A percentile compares a stretch with the other conserved stretches of the same genome.
Evolutionary conservation across 2,888 invertebrate genomes (phyloP).

Genomic region (Latrodectus elegans): DNA sequence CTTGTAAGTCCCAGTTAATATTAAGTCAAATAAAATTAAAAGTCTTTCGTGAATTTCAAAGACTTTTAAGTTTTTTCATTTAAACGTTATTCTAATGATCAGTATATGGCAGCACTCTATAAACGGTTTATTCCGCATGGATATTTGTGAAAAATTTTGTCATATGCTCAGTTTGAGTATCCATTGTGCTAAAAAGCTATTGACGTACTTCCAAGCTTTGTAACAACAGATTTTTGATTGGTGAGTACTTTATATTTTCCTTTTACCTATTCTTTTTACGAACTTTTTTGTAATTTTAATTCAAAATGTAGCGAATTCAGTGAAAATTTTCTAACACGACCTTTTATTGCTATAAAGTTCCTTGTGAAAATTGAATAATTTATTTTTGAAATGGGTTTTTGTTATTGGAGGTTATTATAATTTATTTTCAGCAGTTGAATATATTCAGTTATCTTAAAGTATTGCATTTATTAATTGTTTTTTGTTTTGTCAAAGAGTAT

Average conservation of each 20-base stretch:
- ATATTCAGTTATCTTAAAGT: conserved; percentile 29
- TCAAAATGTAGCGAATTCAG: conserved; percentile 10
- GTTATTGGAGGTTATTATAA: conserved; percentile 1
- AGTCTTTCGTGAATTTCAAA: conserved; percentile 3
- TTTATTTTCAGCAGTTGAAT: conserved; percentile 22
- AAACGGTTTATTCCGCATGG: conserved; percentile 23
- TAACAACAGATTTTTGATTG: conserved; percentile 29
- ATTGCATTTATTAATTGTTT: conserved; percentile 31
- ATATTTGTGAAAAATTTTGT: conserved; percentile 14
- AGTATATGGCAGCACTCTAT: conserved; percentile 23
- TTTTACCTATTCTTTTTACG: conserved; percentile 20
- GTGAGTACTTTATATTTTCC: conserved; percentile 32
- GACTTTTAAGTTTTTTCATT: conserved; percentile 9
- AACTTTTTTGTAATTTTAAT: conserved; percentile 28
- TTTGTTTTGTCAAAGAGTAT: conserved; percentile 27
- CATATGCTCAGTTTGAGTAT: conserved; percentile 17
- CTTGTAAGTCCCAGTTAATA: conserved; percentile 14
- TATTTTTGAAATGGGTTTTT: not conserved
- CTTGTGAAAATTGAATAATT: not conserved
- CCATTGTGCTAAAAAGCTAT: conserved; percentile 27
- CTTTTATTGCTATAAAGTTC: not conserved
- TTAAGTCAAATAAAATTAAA: conserved; percentile 8
- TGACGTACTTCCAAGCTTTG: conserved; percentile 37
- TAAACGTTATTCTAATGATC: conserved; percentile 21
- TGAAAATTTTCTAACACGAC: conserved; percentile 34